phyloP scores from a whole-genome alignment of 30 jellyfish, hydroid and myxozoan species.

The Pelagia noctiluca region DNA sequence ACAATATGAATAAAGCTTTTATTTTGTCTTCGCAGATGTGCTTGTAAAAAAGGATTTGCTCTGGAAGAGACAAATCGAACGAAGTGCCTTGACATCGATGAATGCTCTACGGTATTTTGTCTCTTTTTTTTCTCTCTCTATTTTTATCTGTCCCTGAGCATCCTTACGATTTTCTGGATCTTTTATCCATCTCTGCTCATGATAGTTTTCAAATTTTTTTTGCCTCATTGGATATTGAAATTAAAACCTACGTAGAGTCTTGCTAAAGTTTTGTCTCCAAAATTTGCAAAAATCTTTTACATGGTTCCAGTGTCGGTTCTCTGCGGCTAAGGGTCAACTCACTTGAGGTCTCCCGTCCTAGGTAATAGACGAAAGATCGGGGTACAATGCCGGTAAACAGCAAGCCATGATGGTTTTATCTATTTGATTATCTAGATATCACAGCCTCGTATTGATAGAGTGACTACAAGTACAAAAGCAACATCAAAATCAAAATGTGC shows the following conservation, averaged over 20 bases:
- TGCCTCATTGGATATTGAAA: neutral
- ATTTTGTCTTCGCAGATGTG: constrained; percentile 18
- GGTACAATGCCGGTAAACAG: too few species aligned
- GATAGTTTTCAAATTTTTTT: neutral
- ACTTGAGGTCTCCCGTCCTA: too few species aligned
- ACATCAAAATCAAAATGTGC: too few species aligned
- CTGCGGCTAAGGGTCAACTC: too few species aligned
- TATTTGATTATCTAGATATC: too few species aligned
- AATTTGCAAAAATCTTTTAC: neutral
- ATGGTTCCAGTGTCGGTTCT: neutral
- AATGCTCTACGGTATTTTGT: constrained; percentile 16
- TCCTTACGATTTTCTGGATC: too few species aligned
- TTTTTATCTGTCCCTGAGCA: neutral
- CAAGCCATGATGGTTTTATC: too few species aligned
- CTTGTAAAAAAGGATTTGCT: constrained; percentile 10
- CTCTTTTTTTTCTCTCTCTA: neutral
- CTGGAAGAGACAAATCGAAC: neutral
- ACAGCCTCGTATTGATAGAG: too few species aligned
- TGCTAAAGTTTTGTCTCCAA: neutral
- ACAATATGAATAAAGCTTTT: neutral
- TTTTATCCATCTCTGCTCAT: too few species aligned
- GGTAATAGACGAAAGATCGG: too few species aligned
- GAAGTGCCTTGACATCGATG: constrained; percentile 31
- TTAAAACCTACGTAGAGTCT: neutral
- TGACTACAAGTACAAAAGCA: too few species aligned